Evolutionary conservation across 2,113 vertebrate species (phyloP), one percentile per base, ranked within the genome.

Genomic region (Etheostoma spectabile): DNA sequence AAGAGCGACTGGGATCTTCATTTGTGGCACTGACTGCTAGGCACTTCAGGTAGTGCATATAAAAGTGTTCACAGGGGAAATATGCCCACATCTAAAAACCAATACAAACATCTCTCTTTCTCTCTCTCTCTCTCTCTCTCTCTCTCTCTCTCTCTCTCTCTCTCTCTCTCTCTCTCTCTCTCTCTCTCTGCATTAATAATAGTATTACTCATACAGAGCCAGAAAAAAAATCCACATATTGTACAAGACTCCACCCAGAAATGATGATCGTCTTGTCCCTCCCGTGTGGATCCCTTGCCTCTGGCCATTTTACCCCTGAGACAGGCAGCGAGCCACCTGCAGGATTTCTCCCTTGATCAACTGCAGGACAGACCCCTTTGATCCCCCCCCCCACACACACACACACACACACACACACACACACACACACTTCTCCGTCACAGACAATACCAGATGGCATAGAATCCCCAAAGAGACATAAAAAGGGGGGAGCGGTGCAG

Each of bases 281-380:
- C 45, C 56, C 33, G 30, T 66, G 63, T 49, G 61, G 64, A 85
- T 79, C n/a, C 35, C 51, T 80, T 18, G 84, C 87, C 87, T 80
- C 66, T 53, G 75, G 87, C 66, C 79, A 72, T 75, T 79, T 80
- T 72, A 63, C 79, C 74, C 82, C 55, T 22, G 57, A 89, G 84
- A 90, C 76, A 79, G 80, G 63, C 69, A 64, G 85, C 59, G 61
- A 89, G 86, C 86, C 90, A 90, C 87, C 86, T 92, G 87, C 84
- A 77, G 59, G 87, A 91, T 80, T 87, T 89, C 79, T 77, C 53
- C 86, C 92, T 92, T 92, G 88, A 92, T 91, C 89, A 87, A 79
- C 69, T 19, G 53, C 63, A 76, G 82, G 82, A 83, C 90, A 87
- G 85, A 65, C 48, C 56, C 24, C 84, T 85, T 90, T 93, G 90